Percentiles rank a stretch among this genome's conserved stretches.
Evolutionary conservation across 64 coral and sea anemone genomes (phyloP).

Genomic region (Acropora tenuis): DNA sequence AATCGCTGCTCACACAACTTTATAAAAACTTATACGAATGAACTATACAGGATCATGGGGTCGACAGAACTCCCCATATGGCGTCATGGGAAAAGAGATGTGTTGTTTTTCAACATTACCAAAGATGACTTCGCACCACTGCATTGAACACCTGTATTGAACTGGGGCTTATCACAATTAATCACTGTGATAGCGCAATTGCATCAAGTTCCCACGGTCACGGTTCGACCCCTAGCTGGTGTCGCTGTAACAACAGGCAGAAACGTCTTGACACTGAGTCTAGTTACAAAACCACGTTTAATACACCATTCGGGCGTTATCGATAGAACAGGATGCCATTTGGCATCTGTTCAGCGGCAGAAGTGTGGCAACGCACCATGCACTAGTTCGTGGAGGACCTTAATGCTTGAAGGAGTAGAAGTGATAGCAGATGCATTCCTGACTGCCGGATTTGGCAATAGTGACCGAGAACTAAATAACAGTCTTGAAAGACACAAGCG

Average conservation of each 20-base stretch:
- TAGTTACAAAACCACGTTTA: too few species aligned
- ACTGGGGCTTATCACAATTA: conserved; percentile 39
- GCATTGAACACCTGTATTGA: conserved; percentile 28
- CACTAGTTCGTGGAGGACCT: conserved; percentile 28
- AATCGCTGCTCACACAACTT: conserved; percentile 47
- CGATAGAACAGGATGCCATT: conserved; percentile 41
- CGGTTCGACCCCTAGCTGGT: neutral
- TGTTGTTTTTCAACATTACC: conserved; percentile 50
- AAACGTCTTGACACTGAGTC: too few species aligned
- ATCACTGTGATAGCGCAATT: conserved; percentile 32
- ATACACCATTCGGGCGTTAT: too few species aligned
- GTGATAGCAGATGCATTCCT: neutral
- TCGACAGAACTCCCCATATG: conserved; percentile 23
- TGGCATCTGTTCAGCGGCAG: conserved; percentile 25
- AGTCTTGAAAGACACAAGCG: conserved; percentile 13
- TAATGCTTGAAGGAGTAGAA: conserved; percentile 7
- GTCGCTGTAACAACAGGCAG: conserved; percentile 10
- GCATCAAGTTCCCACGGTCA: conserved; percentile 3
- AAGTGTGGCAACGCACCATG: conserved; percentile 31
- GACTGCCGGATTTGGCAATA: conserved; percentile 17
- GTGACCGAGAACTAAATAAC: neutral
- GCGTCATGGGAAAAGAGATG: conserved; percentile 1
- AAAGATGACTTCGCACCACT: conserved; percentile 51
- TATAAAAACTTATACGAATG: conserved; percentile 52
- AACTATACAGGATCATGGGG: conserved; percentile 44